Evolutionary conservation across 2,797 vertebrate genomes (phyloP).

Genomic region (Enteromius mattozi): DNA sequence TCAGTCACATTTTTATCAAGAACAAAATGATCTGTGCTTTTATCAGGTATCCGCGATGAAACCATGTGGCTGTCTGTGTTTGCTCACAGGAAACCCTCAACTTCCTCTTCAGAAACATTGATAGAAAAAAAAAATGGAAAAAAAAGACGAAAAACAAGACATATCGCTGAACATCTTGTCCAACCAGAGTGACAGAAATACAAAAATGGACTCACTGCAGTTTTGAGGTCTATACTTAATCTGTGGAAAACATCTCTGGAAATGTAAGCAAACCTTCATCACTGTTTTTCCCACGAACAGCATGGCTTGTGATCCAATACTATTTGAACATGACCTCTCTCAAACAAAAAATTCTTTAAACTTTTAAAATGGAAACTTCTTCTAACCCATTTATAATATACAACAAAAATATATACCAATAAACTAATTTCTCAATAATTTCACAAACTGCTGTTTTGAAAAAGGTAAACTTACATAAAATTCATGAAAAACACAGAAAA

Average conservation of each 20-base stretch:
- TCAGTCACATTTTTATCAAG: background rate
- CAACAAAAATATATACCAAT: background rate
- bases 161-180: background rate
- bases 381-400: background rate
- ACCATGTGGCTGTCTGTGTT: background rate
- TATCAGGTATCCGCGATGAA: conserved; percentile 25
- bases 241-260: background rate
- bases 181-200: background rate
- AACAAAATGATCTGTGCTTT: background rate
- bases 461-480: background rate
- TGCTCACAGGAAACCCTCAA: conserved; percentile 39
- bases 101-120: conserved; percentile 37
- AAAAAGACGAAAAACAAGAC: background rate
- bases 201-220: background rate
- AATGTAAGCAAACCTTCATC: background rate
- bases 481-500: background rate
- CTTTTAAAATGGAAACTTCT: background rate
- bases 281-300: background rate
- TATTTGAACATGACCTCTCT: background rate
- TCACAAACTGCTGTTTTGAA: background rate
- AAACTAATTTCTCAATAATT: background rate
- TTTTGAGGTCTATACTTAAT: background rate
- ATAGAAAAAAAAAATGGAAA: background rate
- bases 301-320: background rate
- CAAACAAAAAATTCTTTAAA: too few relatives aligned